These are phyloP conservation scores for Turritopsis rubra DNA, from an alignment of 30 jellyfish, hydroid and myxozoan species.

Conservation along the genomic window DNA sequence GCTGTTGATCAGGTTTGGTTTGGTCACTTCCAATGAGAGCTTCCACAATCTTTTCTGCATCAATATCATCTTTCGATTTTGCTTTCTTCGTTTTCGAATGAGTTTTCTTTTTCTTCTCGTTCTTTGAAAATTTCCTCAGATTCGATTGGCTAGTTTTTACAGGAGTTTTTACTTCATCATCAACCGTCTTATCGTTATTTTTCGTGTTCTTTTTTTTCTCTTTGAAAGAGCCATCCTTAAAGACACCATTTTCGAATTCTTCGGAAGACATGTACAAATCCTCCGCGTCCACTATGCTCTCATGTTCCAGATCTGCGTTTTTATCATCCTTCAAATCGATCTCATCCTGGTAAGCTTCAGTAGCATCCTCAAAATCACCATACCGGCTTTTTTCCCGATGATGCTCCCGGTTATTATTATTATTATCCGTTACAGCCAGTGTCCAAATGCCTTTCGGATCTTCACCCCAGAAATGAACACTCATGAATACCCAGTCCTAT, in stretches of 20 bases:
- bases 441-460: conserved; percentile 99
- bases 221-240: conserved; percentile 17
- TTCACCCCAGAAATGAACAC: conserved; percentile 99
- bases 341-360: conserved; percentile 87
- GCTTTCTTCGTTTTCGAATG: conserved; percentile 27
- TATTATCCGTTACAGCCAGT: conserved; percentile 89
- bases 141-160: neutral
- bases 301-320: conserved; percentile 27
- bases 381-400: conserved; percentile 60
- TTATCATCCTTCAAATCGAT: conserved; percentile 19
- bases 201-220: neutral
- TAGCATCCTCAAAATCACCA: conserved; percentile 96
- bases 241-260: conserved; percentile 53
- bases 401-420: conserved; percentile 70
- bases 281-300: conserved; percentile 22
- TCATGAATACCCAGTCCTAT: conserved; percentile 99
- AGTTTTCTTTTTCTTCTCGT: conserved; percentile 34
- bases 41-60: conserved; percentile 12
- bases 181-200: neutral
- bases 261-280: conserved; percentile 31
- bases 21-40: conserved; percentile 11
- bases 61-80: conserved; percentile 17
- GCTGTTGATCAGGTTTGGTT: neutral
- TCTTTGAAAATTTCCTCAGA: conserved; percentile 21
- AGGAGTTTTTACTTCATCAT: neutral